Conservation (phyloP, 2,888 invertebrate genomes). For the Penaeus monodon region DNA sequence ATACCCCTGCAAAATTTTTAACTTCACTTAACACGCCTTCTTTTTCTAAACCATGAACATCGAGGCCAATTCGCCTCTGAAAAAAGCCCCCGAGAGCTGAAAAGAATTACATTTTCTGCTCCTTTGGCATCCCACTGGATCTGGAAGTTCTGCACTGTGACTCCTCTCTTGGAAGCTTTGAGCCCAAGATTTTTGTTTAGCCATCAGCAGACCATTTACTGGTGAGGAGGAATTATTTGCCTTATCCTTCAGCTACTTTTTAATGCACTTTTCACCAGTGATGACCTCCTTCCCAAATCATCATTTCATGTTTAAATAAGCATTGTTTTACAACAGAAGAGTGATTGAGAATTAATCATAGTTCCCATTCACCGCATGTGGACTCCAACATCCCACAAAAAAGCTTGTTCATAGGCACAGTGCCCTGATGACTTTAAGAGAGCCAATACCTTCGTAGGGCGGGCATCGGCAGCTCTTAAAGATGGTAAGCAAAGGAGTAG, state of each 20-base stretch:
- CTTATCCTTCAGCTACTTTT: constrained; percentile 1
- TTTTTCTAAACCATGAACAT: no score
- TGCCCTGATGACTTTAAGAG: constrained; percentile 85
- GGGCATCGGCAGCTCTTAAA: constrained; percentile 88
- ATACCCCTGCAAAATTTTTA: no score
- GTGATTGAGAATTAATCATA: constrained; percentile 17
- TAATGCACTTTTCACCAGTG: constrained; percentile 14
- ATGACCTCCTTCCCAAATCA: constrained; percentile 31
- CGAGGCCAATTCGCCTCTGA: no score
- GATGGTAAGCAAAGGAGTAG: constrained; percentile 89
- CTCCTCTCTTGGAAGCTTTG: constrained; percentile 48
- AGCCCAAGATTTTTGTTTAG: constrained; percentile 37
- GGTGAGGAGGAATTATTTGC: constrained; percentile 14
- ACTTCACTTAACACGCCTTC: no score
- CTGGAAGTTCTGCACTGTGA: constrained; percentile 35
- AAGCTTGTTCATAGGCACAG: constrained; percentile 94
- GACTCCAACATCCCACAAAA: constrained; percentile 97
- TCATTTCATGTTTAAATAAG: constrained; percentile 15
- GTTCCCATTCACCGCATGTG: constrained; percentile 68
- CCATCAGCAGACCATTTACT: constrained; percentile 38
- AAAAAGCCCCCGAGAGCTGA: no score
- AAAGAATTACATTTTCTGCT: no score
- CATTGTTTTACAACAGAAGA: constrained; percentile 15
- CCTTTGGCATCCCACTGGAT: not conserved
- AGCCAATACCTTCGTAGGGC: constrained; percentile 93